Evolutionary conservation across 2,113 vertebrate species (phyloP).

Genomic region (Uria lomvia): DNA sequence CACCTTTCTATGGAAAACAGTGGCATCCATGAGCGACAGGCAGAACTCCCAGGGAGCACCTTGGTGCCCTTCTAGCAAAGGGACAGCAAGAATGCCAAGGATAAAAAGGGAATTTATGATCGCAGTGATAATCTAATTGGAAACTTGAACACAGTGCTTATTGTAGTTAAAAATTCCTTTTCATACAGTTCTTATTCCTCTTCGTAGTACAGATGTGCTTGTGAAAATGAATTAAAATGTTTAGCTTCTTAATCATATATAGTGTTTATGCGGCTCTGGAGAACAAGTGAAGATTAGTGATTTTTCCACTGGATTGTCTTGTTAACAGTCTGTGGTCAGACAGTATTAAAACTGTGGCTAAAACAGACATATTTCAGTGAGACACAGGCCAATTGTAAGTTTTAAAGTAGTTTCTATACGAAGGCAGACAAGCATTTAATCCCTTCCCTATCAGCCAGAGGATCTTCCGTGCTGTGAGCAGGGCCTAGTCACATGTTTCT

Average conservation of each 20-base stretch:
- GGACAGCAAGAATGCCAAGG: neutral
- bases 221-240: neutral
- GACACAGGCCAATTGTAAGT: constrained; percentile 21
- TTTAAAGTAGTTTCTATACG: constrained; percentile 45
- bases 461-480: constrained; percentile 64
- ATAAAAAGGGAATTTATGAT: neutral
- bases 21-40: neutral
- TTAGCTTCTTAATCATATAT: neutral
- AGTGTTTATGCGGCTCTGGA: neutral
- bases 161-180: neutral
- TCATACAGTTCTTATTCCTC: neutral
- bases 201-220: neutral
- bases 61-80: neutral
- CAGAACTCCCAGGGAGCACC: neutral
- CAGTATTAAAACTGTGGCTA: neutral
- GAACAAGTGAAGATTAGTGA: neutral
- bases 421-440: constrained; percentile 62
- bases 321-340: constrained; percentile 3
- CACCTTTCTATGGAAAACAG: neutral
- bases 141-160: neutral
- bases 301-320: neutral
- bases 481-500: constrained; percentile 67
- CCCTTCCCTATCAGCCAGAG: constrained; percentile 43
- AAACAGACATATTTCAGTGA: constrained; percentile 3
- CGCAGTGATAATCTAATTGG: neutral